phyloP scores from a whole-genome alignment of 1,140 invertebrate genomes.

The Monomorium pharaonis region DNA sequence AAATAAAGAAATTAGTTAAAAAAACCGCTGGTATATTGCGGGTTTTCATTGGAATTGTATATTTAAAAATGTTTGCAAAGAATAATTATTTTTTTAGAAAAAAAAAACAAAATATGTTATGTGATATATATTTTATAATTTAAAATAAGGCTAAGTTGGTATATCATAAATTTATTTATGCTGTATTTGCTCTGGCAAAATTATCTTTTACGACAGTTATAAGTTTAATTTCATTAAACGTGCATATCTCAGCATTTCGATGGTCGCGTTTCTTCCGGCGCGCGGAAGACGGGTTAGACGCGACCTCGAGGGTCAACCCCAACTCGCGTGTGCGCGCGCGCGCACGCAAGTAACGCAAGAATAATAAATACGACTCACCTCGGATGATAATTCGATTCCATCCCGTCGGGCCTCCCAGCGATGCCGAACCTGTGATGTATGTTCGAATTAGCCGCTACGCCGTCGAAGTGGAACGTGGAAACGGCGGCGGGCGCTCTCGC shows the following conservation, averaged over 20 bases:
- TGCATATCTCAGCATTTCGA: background rate
- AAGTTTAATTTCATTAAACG: background rate
- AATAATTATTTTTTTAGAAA: no score
- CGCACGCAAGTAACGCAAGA: background rate
- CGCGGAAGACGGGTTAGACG: background rate
- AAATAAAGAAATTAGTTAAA: no score
- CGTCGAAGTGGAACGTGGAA: slow-evolving; percentile 61
- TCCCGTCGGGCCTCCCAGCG: background rate
- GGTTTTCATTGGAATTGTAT: no score
- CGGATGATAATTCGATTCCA: background rate
- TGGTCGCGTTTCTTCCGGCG: background rate
- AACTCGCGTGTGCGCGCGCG: background rate
- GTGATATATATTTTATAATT: no score
- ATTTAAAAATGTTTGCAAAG: no score
- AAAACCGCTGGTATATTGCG: no score
- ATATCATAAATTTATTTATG: no score
- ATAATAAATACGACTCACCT: slow-evolving; percentile 42
- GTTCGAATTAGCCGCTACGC: slow-evolving; percentile 28
- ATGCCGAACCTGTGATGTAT: slow-evolving; percentile 4
- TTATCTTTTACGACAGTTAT: no score
- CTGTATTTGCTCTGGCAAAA: no score
- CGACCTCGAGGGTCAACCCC: no score
- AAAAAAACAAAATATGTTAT: no score
- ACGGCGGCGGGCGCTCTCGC: background rate
- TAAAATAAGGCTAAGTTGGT: no score